These are phyloP conservation scores for Bombylius major DNA, from an alignment of 2,888 invertebrate genomes.

Conservation along the genomic window DNA sequence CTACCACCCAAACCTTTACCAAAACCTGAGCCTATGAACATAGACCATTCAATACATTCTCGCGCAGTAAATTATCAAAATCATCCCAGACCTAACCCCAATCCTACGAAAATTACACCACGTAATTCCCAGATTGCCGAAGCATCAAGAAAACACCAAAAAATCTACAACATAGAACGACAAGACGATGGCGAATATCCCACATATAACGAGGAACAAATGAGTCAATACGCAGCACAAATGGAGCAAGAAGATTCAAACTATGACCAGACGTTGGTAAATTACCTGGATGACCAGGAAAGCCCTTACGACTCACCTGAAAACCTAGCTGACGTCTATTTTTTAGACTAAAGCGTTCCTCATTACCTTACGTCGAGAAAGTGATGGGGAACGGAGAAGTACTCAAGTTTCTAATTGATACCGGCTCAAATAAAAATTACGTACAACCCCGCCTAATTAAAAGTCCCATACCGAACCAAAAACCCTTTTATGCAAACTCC, in stretches of 20 bases:
- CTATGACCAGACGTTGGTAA: too few relatives aligned
- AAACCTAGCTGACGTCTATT: slow-evolving; percentile 7
- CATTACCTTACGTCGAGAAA: slow-evolving; percentile 14
- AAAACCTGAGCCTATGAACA: too few relatives aligned
- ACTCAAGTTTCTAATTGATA: slow-evolving; percentile 14
- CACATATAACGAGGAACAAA: not conserved
- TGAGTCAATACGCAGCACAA: not conserved
- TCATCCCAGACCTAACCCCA: not conserved
- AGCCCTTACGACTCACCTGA: not conserved
- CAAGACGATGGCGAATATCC: not conserved
- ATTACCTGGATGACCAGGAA: too few relatives aligned
- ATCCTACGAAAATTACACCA: not conserved
- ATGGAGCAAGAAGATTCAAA: not conserved
- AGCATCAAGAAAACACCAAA: not conserved
- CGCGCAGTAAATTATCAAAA: slow-evolving; percentile 11
- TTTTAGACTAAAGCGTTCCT: slow-evolving; percentile 16
- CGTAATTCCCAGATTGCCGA: not conserved
- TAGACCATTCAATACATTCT: too few relatives aligned
- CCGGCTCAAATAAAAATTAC: slow-evolving; percentile 14
- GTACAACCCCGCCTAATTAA: slow-evolving; percentile 9
- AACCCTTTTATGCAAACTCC: slow-evolving; percentile 10
- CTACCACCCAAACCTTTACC: too few relatives aligned
- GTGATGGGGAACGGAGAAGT: slow-evolving; percentile 12
- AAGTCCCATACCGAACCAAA: slow-evolving; percentile 8
- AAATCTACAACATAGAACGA: not conserved